These are phyloP conservation scores for Corythoichthys intestinalis DNA, from an alignment of 2,113 vertebrate genomes.

Conservation along the genomic window DNA sequence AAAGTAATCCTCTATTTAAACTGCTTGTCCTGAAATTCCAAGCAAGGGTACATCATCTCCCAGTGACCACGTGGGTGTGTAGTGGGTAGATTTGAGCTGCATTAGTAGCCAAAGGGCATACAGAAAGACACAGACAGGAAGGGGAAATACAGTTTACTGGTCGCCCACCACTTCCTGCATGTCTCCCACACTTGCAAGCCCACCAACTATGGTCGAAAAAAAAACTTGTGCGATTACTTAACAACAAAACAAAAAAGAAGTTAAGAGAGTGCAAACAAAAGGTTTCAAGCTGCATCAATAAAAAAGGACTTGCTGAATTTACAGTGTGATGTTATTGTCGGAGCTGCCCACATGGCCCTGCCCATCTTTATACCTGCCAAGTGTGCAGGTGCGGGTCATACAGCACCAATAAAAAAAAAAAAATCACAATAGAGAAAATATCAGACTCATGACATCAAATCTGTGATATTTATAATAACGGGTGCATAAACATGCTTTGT, in stretches of 20 bases:
- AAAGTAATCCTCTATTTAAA: constrained; percentile 42
- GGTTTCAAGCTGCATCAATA: constrained; percentile 15
- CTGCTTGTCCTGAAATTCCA: constrained; percentile 5
- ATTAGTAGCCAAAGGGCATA: constrained; percentile 76
- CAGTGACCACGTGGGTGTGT: constrained; percentile 71
- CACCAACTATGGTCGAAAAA: constrained; percentile 66
- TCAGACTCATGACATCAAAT: not conserved
- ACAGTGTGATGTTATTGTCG: constrained; percentile 23
- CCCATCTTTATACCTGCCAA: constrained; percentile 6
- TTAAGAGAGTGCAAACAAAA: constrained; percentile 21
- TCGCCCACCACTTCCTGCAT: constrained; percentile 78
- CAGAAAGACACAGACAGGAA: constrained; percentile 67
- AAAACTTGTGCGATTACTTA: constrained; percentile 53
- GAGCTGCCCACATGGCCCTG: constrained; percentile 14
- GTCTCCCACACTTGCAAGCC: constrained; percentile 64
- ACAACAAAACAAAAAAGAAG: constrained; percentile 38
- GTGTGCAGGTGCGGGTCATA: not conserved
- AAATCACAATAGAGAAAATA: constrained; percentile 7
- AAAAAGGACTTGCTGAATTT: constrained; percentile 14
- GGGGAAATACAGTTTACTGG: constrained; percentile 76
- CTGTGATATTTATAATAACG: not conserved
- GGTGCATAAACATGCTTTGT: not conserved
- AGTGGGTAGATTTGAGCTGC: constrained; percentile 68
- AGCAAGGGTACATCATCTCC: constrained; percentile 39
- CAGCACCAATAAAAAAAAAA: constrained; percentile 14